Percentiles rank a stretch among this genome's conserved stretches.
Conservation (phyloP, 2,113 vertebrate species). For the Chaetodon trifascialis region DNA sequence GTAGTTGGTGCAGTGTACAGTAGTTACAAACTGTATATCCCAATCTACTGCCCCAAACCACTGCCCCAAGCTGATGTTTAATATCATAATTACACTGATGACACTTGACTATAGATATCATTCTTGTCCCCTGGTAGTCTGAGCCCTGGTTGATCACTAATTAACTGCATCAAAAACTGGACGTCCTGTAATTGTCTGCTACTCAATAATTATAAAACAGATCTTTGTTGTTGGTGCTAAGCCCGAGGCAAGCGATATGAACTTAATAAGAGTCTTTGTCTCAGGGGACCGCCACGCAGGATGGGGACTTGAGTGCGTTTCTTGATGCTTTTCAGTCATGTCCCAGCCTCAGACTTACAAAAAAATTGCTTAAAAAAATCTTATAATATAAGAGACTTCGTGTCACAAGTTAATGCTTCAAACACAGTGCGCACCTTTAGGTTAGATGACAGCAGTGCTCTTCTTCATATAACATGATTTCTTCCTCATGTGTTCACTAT, state of each 20-base stretch:
- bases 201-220: constrained; percentile 5
- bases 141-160: constrained; percentile 20
- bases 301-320: constrained; percentile 3
- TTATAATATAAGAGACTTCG: neutral
- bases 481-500: neutral
- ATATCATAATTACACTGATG: neutral
- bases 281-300: constrained; percentile 1
- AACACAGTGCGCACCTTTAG: neutral
- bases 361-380: constrained; percentile 1
- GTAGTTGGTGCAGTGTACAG: neutral
- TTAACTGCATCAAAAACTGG: constrained; percentile 19
- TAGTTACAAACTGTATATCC: neutral
- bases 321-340: constrained; percentile 15
- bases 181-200: constrained; percentile 19
- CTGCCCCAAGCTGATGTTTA: neutral
- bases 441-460: neutral
- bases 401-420: neutral
- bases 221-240: constrained; percentile 10
- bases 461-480: neutral
- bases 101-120: neutral
- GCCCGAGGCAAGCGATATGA: constrained; percentile 8
- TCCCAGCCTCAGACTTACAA: constrained; percentile 12
- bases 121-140: constrained; percentile 2
- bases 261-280: constrained; percentile 29
- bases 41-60: neutral